Conservation (phyloP, 92 coral and sea anemone genomes). For the Palythoa grandiflora region DNA sequence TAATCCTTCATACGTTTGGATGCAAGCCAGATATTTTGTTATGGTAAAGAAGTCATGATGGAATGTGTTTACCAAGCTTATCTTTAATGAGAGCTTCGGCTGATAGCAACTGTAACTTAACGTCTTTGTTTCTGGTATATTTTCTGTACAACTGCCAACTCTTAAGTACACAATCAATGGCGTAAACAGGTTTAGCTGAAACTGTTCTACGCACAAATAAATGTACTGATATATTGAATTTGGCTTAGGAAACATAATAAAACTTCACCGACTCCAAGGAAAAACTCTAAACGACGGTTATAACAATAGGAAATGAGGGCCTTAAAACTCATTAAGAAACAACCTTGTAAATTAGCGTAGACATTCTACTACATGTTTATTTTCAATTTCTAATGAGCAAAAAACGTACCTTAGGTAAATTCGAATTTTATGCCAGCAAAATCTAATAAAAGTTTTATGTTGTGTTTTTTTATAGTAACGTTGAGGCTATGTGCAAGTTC, state of each 20-base stretch:
- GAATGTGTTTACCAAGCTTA: conserved; percentile 27
- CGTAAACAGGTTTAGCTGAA: not conserved
- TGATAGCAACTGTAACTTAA: not conserved
- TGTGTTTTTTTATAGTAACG: too few relatives aligned
- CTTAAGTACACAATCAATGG: not conserved
- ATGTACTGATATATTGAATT: not conserved
- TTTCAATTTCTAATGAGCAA: too few relatives aligned
- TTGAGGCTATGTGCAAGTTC: too few relatives aligned
- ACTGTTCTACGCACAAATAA: not conserved
- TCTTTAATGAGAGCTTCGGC: not conserved
- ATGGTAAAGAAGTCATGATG: conserved; percentile 11
- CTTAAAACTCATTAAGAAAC: too few relatives aligned
- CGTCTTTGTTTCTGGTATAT: not conserved
- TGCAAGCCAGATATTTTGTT: not conserved
- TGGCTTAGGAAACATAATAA: not conserved
- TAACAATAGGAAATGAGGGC: too few relatives aligned
- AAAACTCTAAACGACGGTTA: not conserved
- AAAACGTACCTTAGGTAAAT: too few relatives aligned
- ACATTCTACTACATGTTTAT: too few relatives aligned
- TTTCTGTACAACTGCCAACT: conserved; percentile 14
- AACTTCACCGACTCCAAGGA: not conserved
- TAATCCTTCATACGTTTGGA: conserved; percentile 38
- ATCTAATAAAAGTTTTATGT: too few relatives aligned
- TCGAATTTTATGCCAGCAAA: too few relatives aligned
- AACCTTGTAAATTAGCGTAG: too few relatives aligned